Percentiles rank a stretch among this genome's conserved stretches.
phyloP scores from a whole-genome alignment of 2,797 vertebrate genomes.

The Peromyscus aztecus region DNA sequence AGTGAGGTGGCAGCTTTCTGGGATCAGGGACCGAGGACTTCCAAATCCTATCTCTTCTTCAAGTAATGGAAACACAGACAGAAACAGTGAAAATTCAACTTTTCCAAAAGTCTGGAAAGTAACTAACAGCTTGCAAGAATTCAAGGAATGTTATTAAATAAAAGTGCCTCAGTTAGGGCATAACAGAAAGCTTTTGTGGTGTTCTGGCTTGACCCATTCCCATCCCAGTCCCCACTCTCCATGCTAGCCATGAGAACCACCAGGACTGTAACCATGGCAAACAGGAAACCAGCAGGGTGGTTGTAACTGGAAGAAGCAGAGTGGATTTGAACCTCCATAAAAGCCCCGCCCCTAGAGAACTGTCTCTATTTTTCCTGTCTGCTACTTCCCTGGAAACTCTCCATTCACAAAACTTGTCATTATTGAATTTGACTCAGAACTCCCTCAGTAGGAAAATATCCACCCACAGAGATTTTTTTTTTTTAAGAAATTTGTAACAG shows the following conservation, averaged over 20 bases:
- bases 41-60: neutral
- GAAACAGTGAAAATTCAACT: neutral
- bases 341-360: neutral
- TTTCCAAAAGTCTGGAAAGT: slow-evolving; percentile 7
- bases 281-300: neutral
- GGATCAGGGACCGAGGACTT: neutral
- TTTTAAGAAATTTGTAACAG: neutral
- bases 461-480: neutral
- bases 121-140: neutral
- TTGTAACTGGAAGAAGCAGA: neutral
- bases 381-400: slow-evolving; percentile 33
- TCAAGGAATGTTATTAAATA: neutral
- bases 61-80: neutral
- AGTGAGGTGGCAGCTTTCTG: neutral
- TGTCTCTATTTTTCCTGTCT: neutral
- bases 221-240: neutral
- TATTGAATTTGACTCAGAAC: slow-evolving; percentile 2
- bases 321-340: neutral
- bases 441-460: neutral
- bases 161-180: neutral
- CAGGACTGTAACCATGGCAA: neutral
- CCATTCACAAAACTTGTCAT: neutral
- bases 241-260: neutral
- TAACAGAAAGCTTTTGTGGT: neutral
- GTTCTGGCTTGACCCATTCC: neutral